A percentile compares a stretch with the other conserved stretches of the same genome.
Conservation (phyloP, 1,140 invertebrate genomes). For the Batillaria attramentaria region DNA sequence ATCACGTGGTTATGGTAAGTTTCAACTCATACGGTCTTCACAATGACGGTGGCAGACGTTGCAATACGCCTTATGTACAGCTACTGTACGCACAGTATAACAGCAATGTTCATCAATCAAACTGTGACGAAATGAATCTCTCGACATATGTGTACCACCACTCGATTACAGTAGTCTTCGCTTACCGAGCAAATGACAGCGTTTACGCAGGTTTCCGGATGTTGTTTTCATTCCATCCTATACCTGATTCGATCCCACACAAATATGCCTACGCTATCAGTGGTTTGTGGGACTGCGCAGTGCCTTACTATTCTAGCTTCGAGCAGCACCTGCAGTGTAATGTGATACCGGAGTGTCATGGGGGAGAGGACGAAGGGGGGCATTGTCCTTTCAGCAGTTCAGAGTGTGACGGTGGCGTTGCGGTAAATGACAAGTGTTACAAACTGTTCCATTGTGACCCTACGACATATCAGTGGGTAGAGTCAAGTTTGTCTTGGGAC, state of each 20-base stretch:
- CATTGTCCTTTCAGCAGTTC: constrained; percentile 28
- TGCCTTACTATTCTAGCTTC: not conserved
- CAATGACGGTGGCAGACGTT: not conserved
- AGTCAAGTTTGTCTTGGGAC: not conserved
- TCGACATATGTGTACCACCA: not conserved
- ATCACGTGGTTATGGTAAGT: constrained; percentile 11
- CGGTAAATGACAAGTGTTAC: not conserved
- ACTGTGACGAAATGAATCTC: too few species aligned
- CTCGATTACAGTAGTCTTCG: not conserved
- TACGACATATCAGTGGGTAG: too few species aligned
- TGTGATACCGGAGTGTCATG: constrained; percentile 1
- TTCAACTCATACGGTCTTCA: not conserved
- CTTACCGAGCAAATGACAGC: not conserved
- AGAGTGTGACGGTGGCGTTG: not conserved
- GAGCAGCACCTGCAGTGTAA: constrained; percentile 8
- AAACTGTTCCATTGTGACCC: too few species aligned
- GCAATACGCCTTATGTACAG: not conserved
- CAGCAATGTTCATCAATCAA: too few species aligned
- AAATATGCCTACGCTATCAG: not conserved
- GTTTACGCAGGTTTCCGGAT: not conserved
- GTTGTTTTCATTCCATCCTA: not conserved
- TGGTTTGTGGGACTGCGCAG: constrained; percentile 7
- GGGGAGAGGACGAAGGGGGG: constrained; percentile 9
- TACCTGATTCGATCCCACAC: not conserved
- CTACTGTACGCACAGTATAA: not conserved